These are phyloP conservation scores for Aleiodes alternator DNA, from an alignment of 2,888 invertebrate species.

Conservation along the genomic window DNA sequence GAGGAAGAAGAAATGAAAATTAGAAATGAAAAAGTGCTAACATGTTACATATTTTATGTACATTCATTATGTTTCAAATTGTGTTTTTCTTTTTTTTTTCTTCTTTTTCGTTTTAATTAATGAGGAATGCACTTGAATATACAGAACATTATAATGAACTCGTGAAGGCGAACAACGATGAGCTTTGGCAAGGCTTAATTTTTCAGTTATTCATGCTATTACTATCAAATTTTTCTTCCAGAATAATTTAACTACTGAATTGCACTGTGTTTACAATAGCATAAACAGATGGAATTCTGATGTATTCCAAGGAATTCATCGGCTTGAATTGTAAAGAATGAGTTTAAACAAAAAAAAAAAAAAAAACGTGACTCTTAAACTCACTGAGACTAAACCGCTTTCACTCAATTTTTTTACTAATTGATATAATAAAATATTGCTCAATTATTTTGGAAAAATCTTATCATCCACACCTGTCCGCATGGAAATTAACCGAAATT, in stretches of 20 bases:
- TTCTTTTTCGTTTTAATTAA: slow-evolving; percentile 49
- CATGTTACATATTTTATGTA: slow-evolving; percentile 57
- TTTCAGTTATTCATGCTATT: slow-evolving; percentile 37
- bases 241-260: slow-evolving; percentile 41
- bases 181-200: slow-evolving; percentile 58
- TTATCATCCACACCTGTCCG: slow-evolving; percentile 39
- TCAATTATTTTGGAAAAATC: slow-evolving; percentile 55
- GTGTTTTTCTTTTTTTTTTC: slow-evolving; percentile 48
- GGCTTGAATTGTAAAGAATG: too few species aligned
- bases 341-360: too few species aligned
- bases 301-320: too few species aligned
- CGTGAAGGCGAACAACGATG: slow-evolving; percentile 57
- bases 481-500: not conserved
- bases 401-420: slow-evolving; percentile 14
- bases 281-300: slow-evolving; percentile 27
- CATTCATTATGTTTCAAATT: slow-evolving; percentile 54
- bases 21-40: slow-evolving; percentile 49
- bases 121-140: slow-evolving; percentile 59
- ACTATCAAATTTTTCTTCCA: slow-evolving; percentile 1
- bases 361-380: too few species aligned
- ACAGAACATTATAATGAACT: slow-evolving; percentile 56
- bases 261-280: slow-evolving; percentile 25
- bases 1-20: slow-evolving; percentile 23
- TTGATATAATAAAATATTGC: slow-evolving; percentile 56
- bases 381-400: too few species aligned